Conservation (phyloP, 2,113 vertebrate genomes). For the Phoxinus phoxinus region DNA sequence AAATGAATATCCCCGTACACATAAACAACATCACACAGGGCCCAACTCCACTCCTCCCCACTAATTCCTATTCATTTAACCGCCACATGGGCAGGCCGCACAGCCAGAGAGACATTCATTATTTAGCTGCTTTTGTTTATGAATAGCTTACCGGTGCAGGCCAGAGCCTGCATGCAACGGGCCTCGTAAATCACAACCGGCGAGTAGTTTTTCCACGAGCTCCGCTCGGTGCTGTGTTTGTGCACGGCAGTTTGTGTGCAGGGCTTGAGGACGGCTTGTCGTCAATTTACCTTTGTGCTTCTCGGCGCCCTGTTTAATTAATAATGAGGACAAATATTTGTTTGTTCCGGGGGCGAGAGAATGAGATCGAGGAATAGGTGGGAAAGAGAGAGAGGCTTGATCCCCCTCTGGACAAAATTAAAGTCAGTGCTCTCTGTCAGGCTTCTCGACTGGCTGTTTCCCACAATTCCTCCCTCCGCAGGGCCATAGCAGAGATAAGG, state of each 20-base stretch:
- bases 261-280: slow-evolving; percentile 68
- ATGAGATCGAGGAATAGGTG: slow-evolving; percentile 27
- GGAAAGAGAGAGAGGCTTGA: slow-evolving; percentile 53
- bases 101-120: slow-evolving; percentile 90
- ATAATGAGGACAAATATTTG: slow-evolving; percentile 97
- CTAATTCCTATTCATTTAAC: slow-evolving; percentile 99
- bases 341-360: slow-evolving; percentile 71
- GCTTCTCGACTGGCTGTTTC: slow-evolving; percentile 56
- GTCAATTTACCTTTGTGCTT: slow-evolving; percentile 78
- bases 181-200: slow-evolving; percentile 86
- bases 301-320: slow-evolving; percentile 86
- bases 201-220: slow-evolving; percentile 48
- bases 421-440: slow-evolving; percentile 68
- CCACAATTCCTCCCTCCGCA: slow-evolving; percentile 57
- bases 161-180: slow-evolving; percentile 78
- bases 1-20: slow-evolving; percentile 62
- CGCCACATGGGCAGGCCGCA: slow-evolving; percentile 80
- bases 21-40: slow-evolving; percentile 63
- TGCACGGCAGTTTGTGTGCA: slow-evolving; percentile 50
- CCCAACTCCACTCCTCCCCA: slow-evolving; percentile 74
- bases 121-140: slow-evolving; percentile 97
- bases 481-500: slow-evolving; percentile 28
- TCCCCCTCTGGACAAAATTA: slow-evolving; percentile 72
- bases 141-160: slow-evolving; percentile 96
- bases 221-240: slow-evolving; percentile 29